Base-by-base conservation (phyloP, 2,888 invertebrate genomes). In the Lasioglossum zephyrum region DNA sequence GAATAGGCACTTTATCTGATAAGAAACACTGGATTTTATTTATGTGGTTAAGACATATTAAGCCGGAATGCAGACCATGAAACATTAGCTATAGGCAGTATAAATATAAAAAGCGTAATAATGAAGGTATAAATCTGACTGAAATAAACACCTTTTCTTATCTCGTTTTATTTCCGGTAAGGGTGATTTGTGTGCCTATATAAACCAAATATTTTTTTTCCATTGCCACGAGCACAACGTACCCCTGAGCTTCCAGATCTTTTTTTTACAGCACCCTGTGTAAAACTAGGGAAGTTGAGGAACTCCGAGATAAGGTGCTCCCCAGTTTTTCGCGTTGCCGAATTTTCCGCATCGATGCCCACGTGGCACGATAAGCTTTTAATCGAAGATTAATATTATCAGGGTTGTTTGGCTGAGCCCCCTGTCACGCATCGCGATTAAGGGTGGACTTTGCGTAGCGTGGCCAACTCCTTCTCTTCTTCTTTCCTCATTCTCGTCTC, bases 361-460 rank as follows among this genome's bases (percentile, higher is more conserved):
- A 87, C 87, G 81, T 80, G 80, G 82, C 85, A 82, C 87, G 93
- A 93, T 93, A 93, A 93, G 92, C 83, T 82, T 86, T 91, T 93
- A 93, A 93, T 93, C 93, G 93, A 93, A 93, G 93, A 93, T 93
- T 93, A 93, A 93, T 93, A 93, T 92, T 91, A 91, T 90, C 90
- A 79, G 85, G 85, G 87, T 88, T 88, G 89, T 89, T 89, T 88
- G 87, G 69, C 81, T 73, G 84, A 87, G 76, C 86, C 90, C 89
- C 77, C 87, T 89, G 90, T 91, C 91, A 92, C 91, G 89, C 89
- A 90, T 92, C 88, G 86, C 89, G 92, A 92, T 93, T 92, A 93
- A 89, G 91, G 89, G 87, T 85, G 79, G 87, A 86, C 88, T 87
- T 92, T 89, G 90, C 89, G 90, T 92, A 88, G 81, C 86, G 81